Conservation (phyloP, 1,140 invertebrate species). For the Apis florea region DNA sequence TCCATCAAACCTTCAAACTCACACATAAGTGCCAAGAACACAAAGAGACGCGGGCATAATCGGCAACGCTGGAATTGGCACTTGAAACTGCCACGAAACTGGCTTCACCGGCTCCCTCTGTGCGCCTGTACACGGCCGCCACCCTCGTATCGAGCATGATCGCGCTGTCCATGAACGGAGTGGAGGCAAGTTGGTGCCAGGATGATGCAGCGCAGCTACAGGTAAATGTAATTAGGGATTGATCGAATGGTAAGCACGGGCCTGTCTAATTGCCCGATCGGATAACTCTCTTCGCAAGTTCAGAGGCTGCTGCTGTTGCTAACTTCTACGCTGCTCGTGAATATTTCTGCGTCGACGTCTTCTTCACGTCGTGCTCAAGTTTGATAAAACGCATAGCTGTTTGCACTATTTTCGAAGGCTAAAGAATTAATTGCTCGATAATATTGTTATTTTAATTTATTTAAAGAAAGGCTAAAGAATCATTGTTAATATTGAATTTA, state of each 20-base stretch:
- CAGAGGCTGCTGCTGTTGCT: slow-evolving; percentile 37
- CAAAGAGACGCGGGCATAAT: slow-evolving; percentile 2
- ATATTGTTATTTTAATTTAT: too few relatives aligned
- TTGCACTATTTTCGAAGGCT: too few relatives aligned
- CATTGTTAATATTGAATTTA: too few relatives aligned
- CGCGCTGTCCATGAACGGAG: slow-evolving; percentile 3
- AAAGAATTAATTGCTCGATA: too few relatives aligned
- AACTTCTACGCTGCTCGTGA: not conserved
- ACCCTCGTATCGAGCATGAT: not conserved
- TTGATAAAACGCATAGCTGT: too few relatives aligned
- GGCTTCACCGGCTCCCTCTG: too few relatives aligned
- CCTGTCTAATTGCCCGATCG: slow-evolving; percentile 65
- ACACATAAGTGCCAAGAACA: not conserved
- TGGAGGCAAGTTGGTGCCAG: slow-evolving; percentile 32
- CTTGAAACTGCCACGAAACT: slow-evolving; percentile 27
- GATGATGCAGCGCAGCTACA: slow-evolving; percentile 65
- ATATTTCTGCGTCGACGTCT: not conserved
- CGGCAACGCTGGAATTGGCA: slow-evolving; percentile 44
- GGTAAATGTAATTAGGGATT: slow-evolving; percentile 71
- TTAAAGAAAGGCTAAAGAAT: too few relatives aligned
- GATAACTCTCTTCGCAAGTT: slow-evolving; percentile 57
- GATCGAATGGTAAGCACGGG: slow-evolving; percentile 67
- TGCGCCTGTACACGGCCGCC: not conserved
- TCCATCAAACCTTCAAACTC: not conserved
- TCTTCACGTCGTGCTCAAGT: too few relatives aligned